phyloP scores from a whole-genome alignment of 2,888 invertebrate genomes.

The Melanophora roralis region DNA sequence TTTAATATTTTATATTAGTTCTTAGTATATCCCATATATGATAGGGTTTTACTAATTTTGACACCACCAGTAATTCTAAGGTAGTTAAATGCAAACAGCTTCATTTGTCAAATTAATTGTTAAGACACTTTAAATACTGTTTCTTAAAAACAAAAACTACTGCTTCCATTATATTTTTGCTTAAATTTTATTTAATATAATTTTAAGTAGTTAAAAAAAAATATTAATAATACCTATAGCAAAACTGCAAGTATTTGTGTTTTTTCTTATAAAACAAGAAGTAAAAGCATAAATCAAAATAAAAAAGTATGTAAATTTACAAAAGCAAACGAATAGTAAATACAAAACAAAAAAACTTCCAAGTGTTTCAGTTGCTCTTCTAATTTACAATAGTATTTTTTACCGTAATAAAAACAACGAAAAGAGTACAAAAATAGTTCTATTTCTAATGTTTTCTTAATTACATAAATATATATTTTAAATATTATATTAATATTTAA shows the following conservation, averaged over 20 bases:
- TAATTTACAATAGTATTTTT: slow-evolving; percentile 3
- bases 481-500: background rate
- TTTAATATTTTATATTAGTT: no score
- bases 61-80: no score
- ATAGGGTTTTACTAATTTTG: no score
- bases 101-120: no score
- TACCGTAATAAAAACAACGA: background rate
- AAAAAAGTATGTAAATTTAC: background rate
- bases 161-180: background rate
- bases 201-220: no score
- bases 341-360: background rate
- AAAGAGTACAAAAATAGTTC: no score
- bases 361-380: background rate
- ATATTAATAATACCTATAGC: no score
- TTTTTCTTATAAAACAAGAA: background rate
- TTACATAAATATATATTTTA: no score
- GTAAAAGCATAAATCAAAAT: background rate
- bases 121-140: background rate
- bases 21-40: no score
- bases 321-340: background rate
- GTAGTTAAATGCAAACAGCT: no score
- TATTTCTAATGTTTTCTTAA: no score
- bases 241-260: no score
- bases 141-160: background rate
- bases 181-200: slow-evolving; percentile 12